A percentile compares a stretch with the other conserved stretches of the same genome.
Conservation (phyloP, 2,797 vertebrate genomes). For the Borostomias antarcticus region DNA sequence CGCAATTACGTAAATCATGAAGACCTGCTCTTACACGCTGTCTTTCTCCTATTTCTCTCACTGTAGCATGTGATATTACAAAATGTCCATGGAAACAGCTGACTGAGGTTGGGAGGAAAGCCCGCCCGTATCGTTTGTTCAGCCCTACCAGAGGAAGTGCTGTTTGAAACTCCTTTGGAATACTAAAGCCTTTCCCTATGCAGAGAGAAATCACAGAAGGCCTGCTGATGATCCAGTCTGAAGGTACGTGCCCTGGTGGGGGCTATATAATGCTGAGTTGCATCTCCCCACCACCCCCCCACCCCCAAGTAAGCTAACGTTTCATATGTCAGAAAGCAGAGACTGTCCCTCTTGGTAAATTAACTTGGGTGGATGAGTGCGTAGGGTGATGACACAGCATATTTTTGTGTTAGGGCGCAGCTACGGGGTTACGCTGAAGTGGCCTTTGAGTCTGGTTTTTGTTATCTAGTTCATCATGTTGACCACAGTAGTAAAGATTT, state of each 20-base stretch:
- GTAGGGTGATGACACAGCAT: constrained; percentile 8
- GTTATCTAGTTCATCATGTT: neutral
- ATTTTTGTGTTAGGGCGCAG: neutral
- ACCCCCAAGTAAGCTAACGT: neutral
- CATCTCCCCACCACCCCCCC: neutral
- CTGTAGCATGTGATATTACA: constrained; percentile 73
- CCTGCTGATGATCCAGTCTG: constrained; percentile 66
- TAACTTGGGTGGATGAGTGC: neutral
- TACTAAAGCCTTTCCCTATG: constrained; percentile 50
- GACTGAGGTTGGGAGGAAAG: constrained; percentile 55
- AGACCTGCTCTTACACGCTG: constrained; percentile 4
- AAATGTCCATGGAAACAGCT: constrained; percentile 60
- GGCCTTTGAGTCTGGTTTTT: neutral
- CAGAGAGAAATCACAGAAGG: constrained; percentile 49
- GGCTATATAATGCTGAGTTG: constrained; percentile 4
- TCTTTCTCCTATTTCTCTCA: constrained; percentile 27
- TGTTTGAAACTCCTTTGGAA: constrained; percentile 55
- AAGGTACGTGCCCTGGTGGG: constrained; percentile 61
- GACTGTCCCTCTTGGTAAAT: neutral
- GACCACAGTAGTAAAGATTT: neutral
- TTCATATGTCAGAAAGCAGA: neutral
- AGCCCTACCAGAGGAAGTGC: constrained; percentile 44
- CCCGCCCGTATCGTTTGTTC: constrained; percentile 42
- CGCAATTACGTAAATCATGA: too few relatives aligned
- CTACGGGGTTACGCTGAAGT: too few relatives aligned